Base-by-base conservation (phyloP, 2,888 invertebrate genomes). In the Phasia obesa region DNA sequence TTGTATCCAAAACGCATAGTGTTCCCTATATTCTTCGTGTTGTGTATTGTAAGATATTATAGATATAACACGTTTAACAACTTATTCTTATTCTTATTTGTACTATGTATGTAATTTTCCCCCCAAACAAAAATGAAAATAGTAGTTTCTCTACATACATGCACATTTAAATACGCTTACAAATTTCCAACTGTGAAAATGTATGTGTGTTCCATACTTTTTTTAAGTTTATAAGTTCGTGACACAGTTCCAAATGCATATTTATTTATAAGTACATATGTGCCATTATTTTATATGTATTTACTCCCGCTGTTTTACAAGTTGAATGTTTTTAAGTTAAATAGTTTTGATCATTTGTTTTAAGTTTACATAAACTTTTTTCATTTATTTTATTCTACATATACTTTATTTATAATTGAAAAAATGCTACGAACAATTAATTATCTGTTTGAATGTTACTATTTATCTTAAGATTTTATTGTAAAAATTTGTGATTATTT, bases 21-120 rank as follows among this genome's bases (percentile, higher is more conserved):
- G 60, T 25, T 6, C 23, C 17, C 7, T 44, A 55, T 35, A 35
- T 49, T 27, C 49, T 49, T 19, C 11, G 23, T 35, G 49, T 83
- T 76, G 42, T 67, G 44, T 42, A 44, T 70, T 80, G 87, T 87
- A 90, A 90, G 90, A 89, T 86, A 84, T 9, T 2, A 2, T 31
- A 90, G 89, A 89, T 90, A 90, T 85, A 88, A 88, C 89, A 89
- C 90, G 90, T 87, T 87, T 85, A 86, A 86, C 86, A n/a, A n/a
- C n/a, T n/a, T 31, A 1, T 31, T 31, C 9, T 4, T 31, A 31
- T 31, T 31, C 2, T 9, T 79, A 84, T 76, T 85, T 85, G 77
- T 70, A 19, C 76, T 49, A 62, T 74, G 3, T 27, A 5, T 6
- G 4, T 27, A 5, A 3, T 53, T 76, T 64, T 59, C n/a, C 35